phyloP scores from a whole-genome alignment of 2,113 vertebrate species.

The Microtus ochrogaster region DNA sequence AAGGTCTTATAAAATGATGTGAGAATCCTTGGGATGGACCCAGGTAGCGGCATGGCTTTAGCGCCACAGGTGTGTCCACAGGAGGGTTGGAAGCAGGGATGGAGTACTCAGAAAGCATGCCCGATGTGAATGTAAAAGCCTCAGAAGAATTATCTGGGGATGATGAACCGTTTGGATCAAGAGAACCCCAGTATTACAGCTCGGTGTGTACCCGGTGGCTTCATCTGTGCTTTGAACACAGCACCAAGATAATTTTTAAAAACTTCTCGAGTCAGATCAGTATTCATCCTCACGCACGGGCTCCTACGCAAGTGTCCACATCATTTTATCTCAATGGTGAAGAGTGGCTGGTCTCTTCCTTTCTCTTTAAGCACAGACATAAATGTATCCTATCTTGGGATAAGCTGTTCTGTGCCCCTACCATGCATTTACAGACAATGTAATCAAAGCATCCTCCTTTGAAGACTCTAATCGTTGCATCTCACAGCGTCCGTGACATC shows the following conservation, averaged over 20 bases:
- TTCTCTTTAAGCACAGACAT: conserved; percentile 60
- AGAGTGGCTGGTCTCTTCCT: conserved; percentile 36
- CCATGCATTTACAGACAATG: background rate
- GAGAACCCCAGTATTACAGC: background rate
- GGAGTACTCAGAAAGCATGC: background rate
- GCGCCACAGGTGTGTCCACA: background rate
- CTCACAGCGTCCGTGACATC: background rate
- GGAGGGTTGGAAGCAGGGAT: background rate
- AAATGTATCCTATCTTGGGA: conserved; percentile 60
- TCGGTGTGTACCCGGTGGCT: background rate
- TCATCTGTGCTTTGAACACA: background rate
- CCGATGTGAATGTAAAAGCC: background rate
- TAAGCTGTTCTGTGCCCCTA: background rate
- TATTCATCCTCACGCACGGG: background rate
- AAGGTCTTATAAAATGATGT: background rate
- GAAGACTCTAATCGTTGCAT: background rate
- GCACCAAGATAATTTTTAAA: background rate
- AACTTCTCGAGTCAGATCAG: conserved; percentile 1
- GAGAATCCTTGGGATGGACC: background rate
- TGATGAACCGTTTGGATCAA: background rate
- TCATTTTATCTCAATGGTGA: conserved; percentile 29
- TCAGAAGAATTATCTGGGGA: too few species aligned
- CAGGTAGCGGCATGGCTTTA: background rate
- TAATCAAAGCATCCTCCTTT: background rate
- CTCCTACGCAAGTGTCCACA: background rate